These are phyloP conservation scores for Fragum whitleyi DNA, from an alignment of 2,888 invertebrate genomes.

Conservation along the genomic window DNA sequence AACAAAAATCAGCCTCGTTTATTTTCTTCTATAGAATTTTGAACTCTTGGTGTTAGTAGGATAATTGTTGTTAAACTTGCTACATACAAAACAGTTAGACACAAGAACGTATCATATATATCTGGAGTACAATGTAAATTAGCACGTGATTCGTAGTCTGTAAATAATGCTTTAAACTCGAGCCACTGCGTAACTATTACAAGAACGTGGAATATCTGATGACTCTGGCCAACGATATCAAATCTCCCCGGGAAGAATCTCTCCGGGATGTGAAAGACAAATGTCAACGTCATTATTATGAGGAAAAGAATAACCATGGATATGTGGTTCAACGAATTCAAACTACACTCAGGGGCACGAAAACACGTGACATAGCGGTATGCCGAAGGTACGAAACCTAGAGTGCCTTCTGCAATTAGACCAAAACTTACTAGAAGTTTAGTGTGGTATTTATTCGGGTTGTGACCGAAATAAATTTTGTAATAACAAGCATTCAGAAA, in stretches of 20 bases:
- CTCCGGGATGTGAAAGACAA: conserved; percentile 81
- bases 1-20: no score
- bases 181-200: conserved; percentile 73
- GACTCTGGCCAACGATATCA: conserved; percentile 82
- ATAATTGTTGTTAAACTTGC: neutral
- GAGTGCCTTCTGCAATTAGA: neutral
- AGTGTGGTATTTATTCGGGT: neutral
- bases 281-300: conserved; percentile 80
- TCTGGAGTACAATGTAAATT: conserved; percentile 58
- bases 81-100: neutral
- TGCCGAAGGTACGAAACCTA: neutral
- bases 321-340: neutral
- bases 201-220: conserved; percentile 83
- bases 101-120: neutral
- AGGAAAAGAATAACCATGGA: conserved; percentile 70
- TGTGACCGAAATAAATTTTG: neutral
- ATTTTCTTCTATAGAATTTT: neutral
- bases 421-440: neutral
- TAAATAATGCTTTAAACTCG: conserved; percentile 52
- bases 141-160: conserved; percentile 46
- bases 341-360: neutral
- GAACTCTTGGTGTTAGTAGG: neutral
- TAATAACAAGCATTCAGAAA: neutral
- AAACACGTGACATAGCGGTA: neutral
- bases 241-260: conserved; percentile 78